Evolutionary conservation across 2,888 invertebrate species (phyloP).

Genomic region (Epinotia demarniana): DNA sequence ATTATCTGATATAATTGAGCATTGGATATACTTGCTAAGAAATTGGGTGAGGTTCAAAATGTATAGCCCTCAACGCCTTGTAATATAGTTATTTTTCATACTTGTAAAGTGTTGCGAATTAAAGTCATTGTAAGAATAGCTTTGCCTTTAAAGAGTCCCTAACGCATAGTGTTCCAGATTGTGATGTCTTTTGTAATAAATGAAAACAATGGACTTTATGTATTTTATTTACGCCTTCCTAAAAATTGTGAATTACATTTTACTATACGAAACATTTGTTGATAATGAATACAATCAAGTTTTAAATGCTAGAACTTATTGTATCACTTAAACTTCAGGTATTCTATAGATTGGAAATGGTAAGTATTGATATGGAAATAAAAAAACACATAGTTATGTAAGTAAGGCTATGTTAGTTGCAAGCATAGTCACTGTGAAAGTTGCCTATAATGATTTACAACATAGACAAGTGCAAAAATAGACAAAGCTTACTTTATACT

Average conservation of each 20-base stretch:
- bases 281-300: conserved; percentile 4
- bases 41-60: conserved; percentile 13
- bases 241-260: neutral
- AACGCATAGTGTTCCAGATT: conserved; percentile 58
- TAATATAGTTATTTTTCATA: conserved; percentile 45
- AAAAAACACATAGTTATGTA: too few species aligned
- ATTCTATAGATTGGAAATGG: too few species aligned
- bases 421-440: too few species aligned
- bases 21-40: neutral
- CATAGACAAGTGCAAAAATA: too few species aligned
- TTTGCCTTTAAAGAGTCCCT: conserved; percentile 56
- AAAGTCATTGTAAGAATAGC: conserved; percentile 49
- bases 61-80: conserved; percentile 25
- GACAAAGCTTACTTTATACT: too few species aligned
- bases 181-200: conserved; percentile 58
- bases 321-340: neutral
- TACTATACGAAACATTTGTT: neutral
- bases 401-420: too few species aligned
- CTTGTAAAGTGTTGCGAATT: conserved; percentile 43
- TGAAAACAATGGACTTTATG: conserved; percentile 27
- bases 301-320: conserved; percentile 5
- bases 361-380: too few species aligned
- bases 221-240: conserved; percentile 39
- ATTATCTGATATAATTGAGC: neutral
- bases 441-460: too few species aligned